Evolutionary conservation across 2,797 vertebrate genomes (phyloP).

Genomic region (Peromyscus aztecus): DNA sequence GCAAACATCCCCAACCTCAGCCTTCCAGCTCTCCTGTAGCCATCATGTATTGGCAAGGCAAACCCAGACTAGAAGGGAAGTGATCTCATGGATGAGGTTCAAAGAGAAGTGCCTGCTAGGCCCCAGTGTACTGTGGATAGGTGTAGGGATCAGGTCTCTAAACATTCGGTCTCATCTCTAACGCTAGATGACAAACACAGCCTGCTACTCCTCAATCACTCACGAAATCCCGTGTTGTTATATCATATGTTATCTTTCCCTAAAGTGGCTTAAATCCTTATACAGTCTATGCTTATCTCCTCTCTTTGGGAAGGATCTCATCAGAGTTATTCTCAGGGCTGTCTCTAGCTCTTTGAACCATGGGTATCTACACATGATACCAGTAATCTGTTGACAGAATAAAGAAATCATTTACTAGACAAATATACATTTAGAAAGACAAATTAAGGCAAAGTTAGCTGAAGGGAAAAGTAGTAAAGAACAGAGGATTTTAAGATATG

Average conservation of each 20-base stretch:
- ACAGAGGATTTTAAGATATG: background rate
- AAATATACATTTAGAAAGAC: background rate
- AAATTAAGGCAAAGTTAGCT: background rate
- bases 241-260: background rate
- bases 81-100: background rate
- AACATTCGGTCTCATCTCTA: background rate
- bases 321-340: background rate
- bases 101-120: background rate
- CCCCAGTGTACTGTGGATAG: background rate
- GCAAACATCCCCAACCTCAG: background rate
- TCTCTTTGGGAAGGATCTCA: background rate
- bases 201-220: background rate
- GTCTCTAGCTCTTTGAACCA: background rate
- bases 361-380: background rate
- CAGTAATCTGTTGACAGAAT: background rate
- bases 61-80: background rate
- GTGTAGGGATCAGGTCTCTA: background rate
- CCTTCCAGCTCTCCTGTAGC: background rate
- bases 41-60: background rate
- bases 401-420: background rate
- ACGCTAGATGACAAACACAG: background rate
- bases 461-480: background rate
- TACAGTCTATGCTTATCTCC: background rate
- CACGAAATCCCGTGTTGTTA: background rate
- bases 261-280: background rate